Conservation (phyloP, 1,140 invertebrate genomes). For the Macrosteles quadrilineatus region DNA sequence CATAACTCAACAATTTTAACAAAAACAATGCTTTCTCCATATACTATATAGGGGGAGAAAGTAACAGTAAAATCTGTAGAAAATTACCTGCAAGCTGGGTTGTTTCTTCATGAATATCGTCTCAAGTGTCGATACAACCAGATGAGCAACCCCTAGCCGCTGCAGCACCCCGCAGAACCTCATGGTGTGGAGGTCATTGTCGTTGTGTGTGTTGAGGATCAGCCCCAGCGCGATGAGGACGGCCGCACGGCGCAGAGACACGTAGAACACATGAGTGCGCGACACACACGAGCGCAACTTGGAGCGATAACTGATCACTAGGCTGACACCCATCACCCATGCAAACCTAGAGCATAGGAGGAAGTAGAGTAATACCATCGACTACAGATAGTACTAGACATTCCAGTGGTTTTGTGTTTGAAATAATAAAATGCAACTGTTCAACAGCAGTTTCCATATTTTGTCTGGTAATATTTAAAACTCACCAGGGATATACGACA, state of each 20-base stretch:
- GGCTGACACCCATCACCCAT: slow-evolving; percentile 84
- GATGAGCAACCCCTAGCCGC: slow-evolving; percentile 76
- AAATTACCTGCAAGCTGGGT: slow-evolving; percentile 32
- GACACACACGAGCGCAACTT: slow-evolving; percentile 53
- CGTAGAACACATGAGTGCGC: slow-evolving; percentile 49
- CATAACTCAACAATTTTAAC: no score
- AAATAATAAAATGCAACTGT: background rate
- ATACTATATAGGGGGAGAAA: no score
- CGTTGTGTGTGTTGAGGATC: slow-evolving; percentile 62
- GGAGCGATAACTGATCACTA: slow-evolving; percentile 62
- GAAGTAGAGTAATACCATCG: background rate
- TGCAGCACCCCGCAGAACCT: slow-evolving; percentile 85
- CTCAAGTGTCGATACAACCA: slow-evolving; percentile 70
- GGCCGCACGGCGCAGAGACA: slow-evolving; percentile 61
- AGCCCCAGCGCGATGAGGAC: slow-evolving; percentile 77
- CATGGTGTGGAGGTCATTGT: slow-evolving; percentile 59
- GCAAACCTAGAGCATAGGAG: slow-evolving; percentile 56
- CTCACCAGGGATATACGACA: slow-evolving; percentile 84
- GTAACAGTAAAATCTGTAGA: no score
- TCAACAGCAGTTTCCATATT: background rate
- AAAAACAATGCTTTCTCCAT: no score
- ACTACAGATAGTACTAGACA: background rate
- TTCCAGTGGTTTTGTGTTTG: background rate
- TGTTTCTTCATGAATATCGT: slow-evolving; percentile 55
- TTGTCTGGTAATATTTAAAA: background rate